Percentiles rank a stretch among this genome's conserved stretches.
Conservation (phyloP, 2,797 vertebrate genomes). For the Gymnothorax javanicus region DNA sequence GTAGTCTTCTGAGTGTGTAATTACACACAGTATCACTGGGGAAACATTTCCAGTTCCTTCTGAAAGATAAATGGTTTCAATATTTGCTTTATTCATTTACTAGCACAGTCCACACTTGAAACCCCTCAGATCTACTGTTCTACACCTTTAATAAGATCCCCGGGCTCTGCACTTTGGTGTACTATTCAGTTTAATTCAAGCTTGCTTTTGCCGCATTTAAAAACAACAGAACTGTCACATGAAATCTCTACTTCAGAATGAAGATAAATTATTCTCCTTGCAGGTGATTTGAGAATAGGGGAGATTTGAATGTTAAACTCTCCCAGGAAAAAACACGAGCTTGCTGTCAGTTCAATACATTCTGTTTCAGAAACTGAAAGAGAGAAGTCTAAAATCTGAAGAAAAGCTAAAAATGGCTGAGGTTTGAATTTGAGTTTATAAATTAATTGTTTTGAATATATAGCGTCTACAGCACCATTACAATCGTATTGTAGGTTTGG, state of each 20-base stretch:
- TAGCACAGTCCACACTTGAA: conserved; percentile 52
- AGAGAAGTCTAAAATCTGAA: background rate
- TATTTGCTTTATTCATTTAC: conserved; percentile 68
- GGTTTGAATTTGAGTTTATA: background rate
- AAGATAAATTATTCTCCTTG: conserved; percentile 68
- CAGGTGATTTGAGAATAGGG: conserved; percentile 49
- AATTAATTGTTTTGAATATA: background rate
- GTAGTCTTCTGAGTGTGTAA: background rate
- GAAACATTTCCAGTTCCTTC: background rate
- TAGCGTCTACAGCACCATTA: background rate
- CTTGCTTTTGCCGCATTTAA: conserved; percentile 54
- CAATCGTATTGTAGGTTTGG: background rate
- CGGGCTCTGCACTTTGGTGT: conserved; percentile 50
- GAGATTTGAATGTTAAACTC: conserved; percentile 51
- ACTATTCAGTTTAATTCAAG: conserved; percentile 54
- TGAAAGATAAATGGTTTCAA: conserved; percentile 19
- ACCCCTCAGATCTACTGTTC: conserved; percentile 53
- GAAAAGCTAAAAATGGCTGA: background rate
- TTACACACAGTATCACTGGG: background rate
- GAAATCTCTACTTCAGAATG: conserved; percentile 62
- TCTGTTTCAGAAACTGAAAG: background rate
- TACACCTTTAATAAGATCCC: conserved; percentile 56
- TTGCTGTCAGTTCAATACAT: background rate
- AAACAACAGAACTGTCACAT: conserved; percentile 51
- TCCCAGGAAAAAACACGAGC: conserved; percentile 21